Evolutionary conservation across 2,888 invertebrate species (phyloP).

Genomic region (Yponomeuta malinellus): DNA sequence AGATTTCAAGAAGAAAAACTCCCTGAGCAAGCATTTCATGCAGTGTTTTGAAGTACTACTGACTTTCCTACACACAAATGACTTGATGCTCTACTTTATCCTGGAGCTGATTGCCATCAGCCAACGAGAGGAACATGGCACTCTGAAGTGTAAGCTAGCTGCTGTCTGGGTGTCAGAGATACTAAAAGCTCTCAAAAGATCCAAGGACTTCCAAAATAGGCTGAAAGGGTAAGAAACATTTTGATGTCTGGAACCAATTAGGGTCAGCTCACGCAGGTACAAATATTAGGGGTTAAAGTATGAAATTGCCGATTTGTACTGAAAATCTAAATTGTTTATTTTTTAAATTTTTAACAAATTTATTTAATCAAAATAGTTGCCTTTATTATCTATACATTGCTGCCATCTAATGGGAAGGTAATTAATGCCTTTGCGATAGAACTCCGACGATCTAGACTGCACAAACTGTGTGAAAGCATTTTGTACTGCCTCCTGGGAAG

Average conservation of each 20-base stretch:
- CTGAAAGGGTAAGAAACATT: slow-evolving; percentile 38
- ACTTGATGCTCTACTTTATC: slow-evolving; percentile 64
- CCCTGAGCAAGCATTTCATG: slow-evolving; percentile 42
- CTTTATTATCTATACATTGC: no score
- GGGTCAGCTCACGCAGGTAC: no score
- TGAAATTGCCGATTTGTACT: no score
- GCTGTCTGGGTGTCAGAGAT: slow-evolving; percentile 74
- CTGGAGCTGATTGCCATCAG: slow-evolving; percentile 58
- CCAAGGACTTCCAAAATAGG: slow-evolving; percentile 43
- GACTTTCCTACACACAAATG: slow-evolving; percentile 65
- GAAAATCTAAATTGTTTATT: no score
- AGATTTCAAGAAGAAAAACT: slow-evolving; percentile 34
- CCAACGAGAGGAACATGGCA: slow-evolving; percentile 37
- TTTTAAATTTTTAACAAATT: no score
- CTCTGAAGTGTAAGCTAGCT: slow-evolving; percentile 50
- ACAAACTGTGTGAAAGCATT: no score
- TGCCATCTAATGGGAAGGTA: no score
- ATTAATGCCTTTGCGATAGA: no score
- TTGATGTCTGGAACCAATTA: not conserved
- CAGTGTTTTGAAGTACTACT: slow-evolving; percentile 74
- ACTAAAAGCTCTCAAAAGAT: slow-evolving; percentile 54
- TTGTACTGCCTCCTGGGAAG: no score
- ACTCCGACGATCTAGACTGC: no score
- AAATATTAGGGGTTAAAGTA: no score
- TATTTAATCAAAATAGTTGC: no score